These are phyloP conservation scores for Buteo buteo DNA, from an alignment of 2,113 vertebrate species.

Conservation along the genomic window DNA sequence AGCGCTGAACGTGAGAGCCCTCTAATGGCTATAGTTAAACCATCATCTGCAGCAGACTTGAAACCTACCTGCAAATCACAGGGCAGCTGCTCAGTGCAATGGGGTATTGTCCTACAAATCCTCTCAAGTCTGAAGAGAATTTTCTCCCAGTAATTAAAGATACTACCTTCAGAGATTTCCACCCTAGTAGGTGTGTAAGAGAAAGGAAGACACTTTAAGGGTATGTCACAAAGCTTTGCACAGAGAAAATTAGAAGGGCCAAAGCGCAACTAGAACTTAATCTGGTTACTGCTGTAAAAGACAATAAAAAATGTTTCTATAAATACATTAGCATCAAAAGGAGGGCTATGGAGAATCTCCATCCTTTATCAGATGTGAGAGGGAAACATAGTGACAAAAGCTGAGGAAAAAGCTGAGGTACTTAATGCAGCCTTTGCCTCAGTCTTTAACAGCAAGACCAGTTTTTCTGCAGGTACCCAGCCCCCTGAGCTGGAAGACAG, in stretches of 20 bases:
- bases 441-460: not conserved
- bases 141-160: not conserved
- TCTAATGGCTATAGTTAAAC: not conserved
- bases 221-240: not conserved
- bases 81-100: rapidly evolving
- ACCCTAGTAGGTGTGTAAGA: rapidly evolving
- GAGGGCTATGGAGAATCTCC: not conserved
- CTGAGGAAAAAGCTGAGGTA: not conserved
- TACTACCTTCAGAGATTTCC: not conserved
- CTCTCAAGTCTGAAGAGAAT: too few species aligned
- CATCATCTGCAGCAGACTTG: not conserved
- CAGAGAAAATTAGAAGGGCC: not conserved
- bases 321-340: not conserved
- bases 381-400: not conserved
- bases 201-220: not conserved
- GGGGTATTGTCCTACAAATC: rapidly evolving
- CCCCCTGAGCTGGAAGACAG: too few species aligned
- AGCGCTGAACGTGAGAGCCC: not conserved
- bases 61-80: not conserved
- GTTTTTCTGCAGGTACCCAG: not conserved
- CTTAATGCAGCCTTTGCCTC: not conserved
- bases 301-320: not conserved
- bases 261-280: not conserved
- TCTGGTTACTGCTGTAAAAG: not conserved
- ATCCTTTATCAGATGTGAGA: too few species aligned